A percentile compares a stretch with the other conserved stretches of the same genome.
These are phyloP conservation scores for Digitonthophagus gazella DNA, from an alignment of 2,888 invertebrate species.

Conservation along the genomic window DNA sequence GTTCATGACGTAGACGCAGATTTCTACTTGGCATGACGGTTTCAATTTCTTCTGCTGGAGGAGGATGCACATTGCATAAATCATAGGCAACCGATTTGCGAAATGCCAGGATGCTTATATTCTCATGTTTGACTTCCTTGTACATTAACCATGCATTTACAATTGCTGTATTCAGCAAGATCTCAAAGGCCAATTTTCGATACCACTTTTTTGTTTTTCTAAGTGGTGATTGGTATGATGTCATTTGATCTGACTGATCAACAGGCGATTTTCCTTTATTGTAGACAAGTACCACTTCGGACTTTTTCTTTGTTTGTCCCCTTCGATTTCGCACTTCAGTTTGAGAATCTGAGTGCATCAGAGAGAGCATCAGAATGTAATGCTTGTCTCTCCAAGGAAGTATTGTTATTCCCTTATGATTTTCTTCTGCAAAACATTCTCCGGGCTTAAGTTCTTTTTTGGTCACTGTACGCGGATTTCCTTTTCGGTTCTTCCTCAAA, in stretches of 20 bases:
- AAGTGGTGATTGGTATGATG: conserved; percentile 28
- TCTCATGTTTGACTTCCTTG: conserved; percentile 13
- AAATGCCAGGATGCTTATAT: conserved; percentile 6
- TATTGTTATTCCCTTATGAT: conserved; percentile 33
- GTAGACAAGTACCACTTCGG: conserved; percentile 29
- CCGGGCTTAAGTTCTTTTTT: conserved; percentile 32
- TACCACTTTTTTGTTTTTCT: conserved; percentile 30
- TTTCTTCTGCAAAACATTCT: conserved; percentile 26
- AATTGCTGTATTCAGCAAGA: conserved; percentile 27
- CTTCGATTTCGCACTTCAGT: conserved; percentile 15
- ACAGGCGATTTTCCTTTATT: conserved; percentile 27
- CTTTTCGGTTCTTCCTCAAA: conserved; percentile 36
- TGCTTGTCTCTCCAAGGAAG: conserved; percentile 40
- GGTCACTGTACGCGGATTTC: conserved; percentile 35
- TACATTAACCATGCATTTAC: conserved; percentile 23
- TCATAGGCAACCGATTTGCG: conserved; percentile 1
- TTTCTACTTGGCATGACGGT: conserved; percentile 4
- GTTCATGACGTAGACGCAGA: conserved; percentile 9
- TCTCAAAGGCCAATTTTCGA: conserved; percentile 27
- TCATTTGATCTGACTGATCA: conserved; percentile 29
- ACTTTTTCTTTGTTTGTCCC: conserved; percentile 21
- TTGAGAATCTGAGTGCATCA: conserved; percentile 32
- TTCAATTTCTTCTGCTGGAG: conserved; percentile 10
- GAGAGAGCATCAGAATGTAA: conserved; percentile 39
- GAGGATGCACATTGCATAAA: conserved; percentile 4